Base-by-base conservation (phyloP, 2,113 vertebrate species). In the Daboia siamensis region DNA sequence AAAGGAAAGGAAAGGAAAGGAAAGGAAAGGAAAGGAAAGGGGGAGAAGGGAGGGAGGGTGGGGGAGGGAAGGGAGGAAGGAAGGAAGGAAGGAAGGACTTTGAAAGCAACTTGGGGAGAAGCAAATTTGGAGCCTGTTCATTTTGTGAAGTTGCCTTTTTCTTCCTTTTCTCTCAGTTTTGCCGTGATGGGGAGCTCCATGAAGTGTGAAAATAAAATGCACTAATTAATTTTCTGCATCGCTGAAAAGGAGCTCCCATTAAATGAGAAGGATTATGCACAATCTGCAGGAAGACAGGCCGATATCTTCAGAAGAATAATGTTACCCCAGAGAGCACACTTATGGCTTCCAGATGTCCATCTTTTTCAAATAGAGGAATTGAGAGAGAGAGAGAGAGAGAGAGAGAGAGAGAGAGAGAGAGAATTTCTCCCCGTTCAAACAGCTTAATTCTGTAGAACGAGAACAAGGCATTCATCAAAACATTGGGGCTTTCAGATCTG, bases 141-240 rank as follows among this genome's bases (percentile, higher is more conserved):
- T 90, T 95, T 64, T 64, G 89, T 54, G 93, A 74, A 94, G 24
- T 54, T 92, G 85, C 52, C 23, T n/a, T 90, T 87, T 93, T 17
- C 59, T 46, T 8, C 17, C 13, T 29, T 11, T 64, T 64, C n/a
- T 26, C 13, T 84, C 1, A 12, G 17, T 12, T 29, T 33, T 26
- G 90, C 94, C 95, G 74, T 44, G 88, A 44, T 20, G 29, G 89
- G 90, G 93, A 93, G 90, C 92, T 91, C 94, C 92, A 26, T 46
- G 74, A 93, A 89, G 0, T 55, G 94, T 91, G 91, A 90, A 96
- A 96, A 91, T 94, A 90, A 94, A 95, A 94, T 93, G 56, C 51
- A 61, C 52, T 95, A 56, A 96, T 97, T 97, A 95, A 96, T 96
- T 96, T 96, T 96, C 95, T 96, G 94, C 96, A 93, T 74, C 89